Conservation (phyloP, 2,888 invertebrate genomes). For the Ochropleura plecta region DNA sequence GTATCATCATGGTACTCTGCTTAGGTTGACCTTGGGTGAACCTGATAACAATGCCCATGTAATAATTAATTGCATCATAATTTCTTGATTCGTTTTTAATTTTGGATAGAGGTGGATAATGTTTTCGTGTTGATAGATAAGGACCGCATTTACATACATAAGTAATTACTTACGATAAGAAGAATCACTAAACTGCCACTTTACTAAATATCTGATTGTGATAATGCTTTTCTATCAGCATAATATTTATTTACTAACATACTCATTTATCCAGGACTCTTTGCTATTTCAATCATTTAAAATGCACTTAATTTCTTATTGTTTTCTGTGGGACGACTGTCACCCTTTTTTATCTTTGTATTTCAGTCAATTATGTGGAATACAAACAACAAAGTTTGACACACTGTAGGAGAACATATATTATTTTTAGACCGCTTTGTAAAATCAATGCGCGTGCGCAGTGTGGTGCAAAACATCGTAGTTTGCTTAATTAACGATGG, state of each 20-base stretch:
- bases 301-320: constrained; percentile 8
- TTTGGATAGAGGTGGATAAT: background rate
- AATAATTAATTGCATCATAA: background rate
- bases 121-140: constrained; percentile 22
- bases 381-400: constrained; percentile 37
- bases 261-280: background rate
- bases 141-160: background rate
- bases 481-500: constrained; percentile 75
- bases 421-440: constrained; percentile 74
- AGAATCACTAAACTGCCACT: constrained; percentile 18
- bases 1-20: too few species aligned
- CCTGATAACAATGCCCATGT: background rate
- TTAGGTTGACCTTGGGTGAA: background rate
- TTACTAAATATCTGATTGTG: constrained; percentile 30
- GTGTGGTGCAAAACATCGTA: constrained; percentile 69
- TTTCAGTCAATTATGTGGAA: constrained; percentile 18
- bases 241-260: constrained; percentile 2
- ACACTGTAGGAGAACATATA: constrained; percentile 64
- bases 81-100: background rate
- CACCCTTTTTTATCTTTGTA: constrained; percentile 27
- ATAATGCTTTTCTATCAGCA: constrained; percentile 28
- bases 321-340: constrained; percentile 12
- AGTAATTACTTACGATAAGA: constrained; percentile 27
- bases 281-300: constrained; percentile 1
- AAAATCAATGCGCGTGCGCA: constrained; percentile 66